Percentiles rank a stretch among this genome's conserved stretches.
These are phyloP conservation scores for Deilephila elpenor DNA, from an alignment of 2,888 invertebrate species.

Conservation along the genomic window DNA sequence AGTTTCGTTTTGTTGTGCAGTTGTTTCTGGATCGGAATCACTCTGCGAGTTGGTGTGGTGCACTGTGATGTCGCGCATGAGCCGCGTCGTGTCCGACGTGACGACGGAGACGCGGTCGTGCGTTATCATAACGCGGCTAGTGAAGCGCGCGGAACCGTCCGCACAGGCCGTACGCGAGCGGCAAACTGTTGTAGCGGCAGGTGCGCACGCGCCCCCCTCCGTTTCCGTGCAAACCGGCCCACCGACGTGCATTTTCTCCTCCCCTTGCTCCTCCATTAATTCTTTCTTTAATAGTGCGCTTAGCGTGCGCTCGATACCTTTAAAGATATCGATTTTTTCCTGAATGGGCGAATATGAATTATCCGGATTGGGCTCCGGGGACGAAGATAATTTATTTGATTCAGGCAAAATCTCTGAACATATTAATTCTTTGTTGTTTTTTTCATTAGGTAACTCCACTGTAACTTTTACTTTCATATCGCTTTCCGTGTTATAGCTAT, in stretches of 20 bases:
- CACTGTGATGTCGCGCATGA: constrained; percentile 87
- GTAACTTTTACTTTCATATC: constrained; percentile 73
- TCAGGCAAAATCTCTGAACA: constrained; percentile 54
- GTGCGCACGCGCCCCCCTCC: constrained; percentile 81
- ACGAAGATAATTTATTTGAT: constrained; percentile 65
- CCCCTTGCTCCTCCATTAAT: constrained; percentile 77
- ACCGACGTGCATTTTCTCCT: constrained; percentile 77
- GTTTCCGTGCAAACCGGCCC: constrained; percentile 74
- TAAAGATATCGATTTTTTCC: constrained; percentile 81
- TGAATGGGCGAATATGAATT: constrained; percentile 53
- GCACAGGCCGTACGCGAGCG: constrained; percentile 82
- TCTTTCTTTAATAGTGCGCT: constrained; percentile 84
- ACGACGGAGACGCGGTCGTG: constrained; percentile 91
- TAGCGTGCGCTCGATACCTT: constrained; percentile 82
- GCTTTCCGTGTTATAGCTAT: constrained; percentile 58
- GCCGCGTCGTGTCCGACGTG: constrained; percentile 90
- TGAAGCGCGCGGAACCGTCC: constrained; percentile 89
- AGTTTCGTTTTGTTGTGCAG: constrained; percentile 66
- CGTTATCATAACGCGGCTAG: constrained; percentile 95
- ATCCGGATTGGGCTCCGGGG: constrained; percentile 65
- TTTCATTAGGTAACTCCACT: constrained; percentile 63
- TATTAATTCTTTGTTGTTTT: constrained; percentile 51
- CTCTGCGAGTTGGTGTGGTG: constrained; percentile 87
- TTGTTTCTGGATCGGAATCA: constrained; percentile 64
- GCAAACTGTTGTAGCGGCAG: constrained; percentile 80